Base-by-base conservation (phyloP, 1,140 invertebrate genomes). In the Panulirus ornatus region DNA sequence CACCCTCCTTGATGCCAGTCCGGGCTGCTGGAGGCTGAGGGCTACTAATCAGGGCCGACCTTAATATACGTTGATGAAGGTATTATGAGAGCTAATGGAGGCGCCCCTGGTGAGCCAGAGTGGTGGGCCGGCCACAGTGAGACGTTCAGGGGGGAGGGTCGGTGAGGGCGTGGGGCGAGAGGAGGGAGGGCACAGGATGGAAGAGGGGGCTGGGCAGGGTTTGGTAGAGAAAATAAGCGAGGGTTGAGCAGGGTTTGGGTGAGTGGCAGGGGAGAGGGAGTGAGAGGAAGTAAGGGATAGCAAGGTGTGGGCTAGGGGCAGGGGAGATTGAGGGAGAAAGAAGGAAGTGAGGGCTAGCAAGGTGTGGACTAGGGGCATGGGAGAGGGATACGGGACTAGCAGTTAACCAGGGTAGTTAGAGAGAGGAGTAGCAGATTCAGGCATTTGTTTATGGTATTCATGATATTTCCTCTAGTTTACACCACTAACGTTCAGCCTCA, bases 51-150 rank as follows among this genome's bases (percentile, higher is more conserved):
- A 86, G 84, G 71, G 36, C 44, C 44, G 84, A 86, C 71, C 84
- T 58, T 86, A 86, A 86, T 86, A 86, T 86, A 76, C 84, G 54
- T 76, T 86, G 84, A 86, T 86, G 84, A 86, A 86, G 71, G 84
- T 86, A 86, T 86, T 86, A 86, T 75, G 71, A 76, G 36, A 58
- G 71, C 30, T 86, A 86, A 86, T 86, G 84, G 71, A 27, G 84
- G 73, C 58, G 30, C 30, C 84, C 16, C 8, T 14, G 3, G 30
- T 19, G 40, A 38, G 40, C 34, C 16, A 19, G 22, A 11, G 30
- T 16, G 30, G 63, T n/a, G 30, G 30, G 3, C 44, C 44, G 14
- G 44, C 5, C 44, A 47, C 44, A 47, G n/a, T n/a, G n/a, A n/a
- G n/a, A n/a, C n/a, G n/a, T n/a, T n/a, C 9, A 58, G 22, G 9